A percentile compares a stretch with the other conserved stretches of the same genome.
Evolutionary conservation across 2,113 vertebrate species (phyloP).

Genomic region (Rhea pennata): DNA sequence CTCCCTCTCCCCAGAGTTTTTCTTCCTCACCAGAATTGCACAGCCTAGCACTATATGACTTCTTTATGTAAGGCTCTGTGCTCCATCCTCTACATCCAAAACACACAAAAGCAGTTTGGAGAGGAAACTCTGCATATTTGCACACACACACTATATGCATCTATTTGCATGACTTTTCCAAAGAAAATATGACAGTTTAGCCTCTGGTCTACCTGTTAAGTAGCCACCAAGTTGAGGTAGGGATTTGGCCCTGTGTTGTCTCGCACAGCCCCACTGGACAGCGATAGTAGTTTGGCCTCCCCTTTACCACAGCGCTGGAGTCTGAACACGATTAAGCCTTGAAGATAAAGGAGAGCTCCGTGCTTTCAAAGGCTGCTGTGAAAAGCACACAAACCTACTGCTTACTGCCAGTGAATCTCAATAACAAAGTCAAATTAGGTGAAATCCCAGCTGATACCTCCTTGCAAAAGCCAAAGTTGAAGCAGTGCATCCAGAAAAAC

Average conservation of each 20-base stretch:
- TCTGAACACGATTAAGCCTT: background rate
- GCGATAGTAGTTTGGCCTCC: fast-evolving
- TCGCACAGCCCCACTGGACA: background rate
- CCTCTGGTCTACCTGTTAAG: background rate
- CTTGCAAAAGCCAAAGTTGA: conserved; percentile 12
- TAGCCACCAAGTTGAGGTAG: too few species aligned
- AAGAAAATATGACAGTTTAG: background rate
- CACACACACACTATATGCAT: fast-evolving
- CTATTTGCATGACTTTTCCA: background rate
- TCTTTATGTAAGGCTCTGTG: background rate
- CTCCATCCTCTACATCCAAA: background rate
- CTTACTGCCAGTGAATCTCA: background rate
- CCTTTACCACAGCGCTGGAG: background rate
- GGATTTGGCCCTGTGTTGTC: fast-evolving
- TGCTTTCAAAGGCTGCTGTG: background rate
- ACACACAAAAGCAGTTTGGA: background rate
- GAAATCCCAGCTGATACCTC: conserved; percentile 2
- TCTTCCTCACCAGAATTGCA: background rate
- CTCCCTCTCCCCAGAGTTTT: background rate
- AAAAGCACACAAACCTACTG: background rate
- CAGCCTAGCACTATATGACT: background rate
- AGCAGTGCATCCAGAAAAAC: conserved; percentile 17
- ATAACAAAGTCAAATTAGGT: conserved; percentile 1
- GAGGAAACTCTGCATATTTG: background rate
- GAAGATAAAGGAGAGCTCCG: background rate